Conservation (phyloP, 1,140 invertebrate genomes). For the Lucilia sericata region DNA sequence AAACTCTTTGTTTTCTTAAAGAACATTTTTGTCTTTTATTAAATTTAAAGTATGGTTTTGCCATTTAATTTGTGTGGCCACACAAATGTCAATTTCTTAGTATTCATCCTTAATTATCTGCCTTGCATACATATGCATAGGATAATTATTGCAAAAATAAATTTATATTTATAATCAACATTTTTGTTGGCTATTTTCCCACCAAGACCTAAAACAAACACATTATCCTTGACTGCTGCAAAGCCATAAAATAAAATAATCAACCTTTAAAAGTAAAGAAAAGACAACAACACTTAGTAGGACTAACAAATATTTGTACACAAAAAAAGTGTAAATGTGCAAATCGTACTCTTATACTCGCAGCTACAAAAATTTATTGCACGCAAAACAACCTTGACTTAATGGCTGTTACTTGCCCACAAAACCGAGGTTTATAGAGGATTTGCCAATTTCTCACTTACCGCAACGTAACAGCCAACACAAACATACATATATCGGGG, state of each 20-base stretch:
- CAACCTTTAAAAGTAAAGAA: neutral
- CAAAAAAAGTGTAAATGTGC: conserved; percentile 25
- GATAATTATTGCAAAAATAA: neutral
- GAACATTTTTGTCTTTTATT: conserved; percentile 9
- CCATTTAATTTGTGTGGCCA: conserved; percentile 37
- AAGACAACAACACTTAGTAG: conserved; percentile 5
- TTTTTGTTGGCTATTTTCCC: conserved; percentile 24
- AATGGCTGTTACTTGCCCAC: conserved; percentile 38
- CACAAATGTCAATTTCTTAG: conserved; percentile 16
- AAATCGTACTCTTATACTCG: neutral
- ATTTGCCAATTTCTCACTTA: conserved; percentile 37
- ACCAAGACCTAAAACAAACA: conserved; percentile 12
- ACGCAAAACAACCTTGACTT: conserved; percentile 39
- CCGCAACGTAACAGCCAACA: conserved; percentile 24
- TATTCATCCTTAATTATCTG: neutral
- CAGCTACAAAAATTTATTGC: conserved; percentile 26
- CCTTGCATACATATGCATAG: neutral
- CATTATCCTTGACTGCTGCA: conserved; percentile 19
- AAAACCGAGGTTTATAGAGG: conserved; percentile 37
- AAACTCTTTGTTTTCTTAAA: neutral
- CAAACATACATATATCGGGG: neutral
- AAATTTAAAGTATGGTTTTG: neutral
- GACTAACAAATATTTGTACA: too few species aligned
- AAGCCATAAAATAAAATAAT: neutral
- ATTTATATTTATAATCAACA: neutral